Base-by-base conservation (phyloP, 2,888 invertebrate species). In the Xestia c-nigrum region DNA sequence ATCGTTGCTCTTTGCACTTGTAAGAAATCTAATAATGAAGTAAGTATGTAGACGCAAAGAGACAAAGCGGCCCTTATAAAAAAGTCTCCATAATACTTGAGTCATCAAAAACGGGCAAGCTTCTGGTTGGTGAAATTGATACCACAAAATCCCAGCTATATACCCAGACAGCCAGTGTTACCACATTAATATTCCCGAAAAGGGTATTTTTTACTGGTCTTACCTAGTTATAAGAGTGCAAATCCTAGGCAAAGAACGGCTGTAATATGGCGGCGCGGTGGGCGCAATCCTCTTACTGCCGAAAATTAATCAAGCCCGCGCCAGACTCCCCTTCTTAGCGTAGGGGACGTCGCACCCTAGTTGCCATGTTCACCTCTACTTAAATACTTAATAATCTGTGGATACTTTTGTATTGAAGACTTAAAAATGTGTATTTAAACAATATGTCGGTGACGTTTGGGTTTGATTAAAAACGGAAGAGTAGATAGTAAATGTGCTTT, bases 231-330 rank as follows among this genome's bases (percentile, higher is more conserved):
- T 81, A 68, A 73, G 78, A 81, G 80, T 80, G 83, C 66, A 87
- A 89, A 89, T 88, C 87, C 88, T 84, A 87, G 88, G 86, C 73
- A 85, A 85, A 85, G 82, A 85, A 85, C 80, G 86, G 85, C 80
- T 79, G 85, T 88, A 89, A 87, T 87, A 89, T 87, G 85, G 65
- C 81, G 76, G 81, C 52, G 55, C 63, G 83, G 81, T 73, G 85
- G 82, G 77, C 88, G 77, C 86, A 95, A 96, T 95, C 96, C 95
- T 89, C 95, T 96, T 95, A 95, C 90, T 85, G 90, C 90, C 92
- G 88, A 94, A 96, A 95, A 95, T 95, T 95, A 96, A 96, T 96
- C 95, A 95, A 93, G 90, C 74, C 69, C 57, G 85, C 50, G 87
- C 84, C 83, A 83, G 80, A 74, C 84, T 75, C 87, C 80, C 84